Evolutionary conservation across 2,113 vertebrate species (phyloP).

Genomic region (Climacteris rufus): DNA sequence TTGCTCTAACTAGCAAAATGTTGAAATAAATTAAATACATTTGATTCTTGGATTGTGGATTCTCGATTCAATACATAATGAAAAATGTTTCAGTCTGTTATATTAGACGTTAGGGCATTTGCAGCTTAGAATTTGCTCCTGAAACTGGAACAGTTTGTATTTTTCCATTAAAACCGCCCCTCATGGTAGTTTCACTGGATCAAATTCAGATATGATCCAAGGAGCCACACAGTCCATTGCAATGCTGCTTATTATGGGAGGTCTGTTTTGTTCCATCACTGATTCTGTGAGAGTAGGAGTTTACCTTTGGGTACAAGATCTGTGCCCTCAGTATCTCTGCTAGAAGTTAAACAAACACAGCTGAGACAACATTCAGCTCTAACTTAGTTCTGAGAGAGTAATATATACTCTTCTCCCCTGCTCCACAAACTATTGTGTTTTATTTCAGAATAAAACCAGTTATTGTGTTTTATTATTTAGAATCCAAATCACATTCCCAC

Average conservation of each 20-base stretch:
- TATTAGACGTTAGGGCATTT: conserved; percentile 26
- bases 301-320: neutral
- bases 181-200: neutral
- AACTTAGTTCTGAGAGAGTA: neutral
- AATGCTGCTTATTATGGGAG: neutral
- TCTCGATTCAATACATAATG: conserved; percentile 24
- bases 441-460: too few relatives aligned
- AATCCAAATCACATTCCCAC: neutral
- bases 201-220: neutral
- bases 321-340: neutral
- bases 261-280: neutral
- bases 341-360: neutral
- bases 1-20: conserved; percentile 57
- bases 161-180: neutral
- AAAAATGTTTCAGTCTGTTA: conserved; percentile 5
- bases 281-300: neutral
- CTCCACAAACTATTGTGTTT: neutral
- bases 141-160: neutral
- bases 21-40: conserved; percentile 9
- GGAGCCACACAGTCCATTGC: neutral
- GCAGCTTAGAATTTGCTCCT: neutral
- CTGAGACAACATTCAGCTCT: neutral
- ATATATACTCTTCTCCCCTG: neutral
- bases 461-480: too few relatives aligned
- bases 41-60: conserved; percentile 10